Evolutionary conservation across 2,113 vertebrate genomes (phyloP).

Genomic region (Menidia beryllina): DNA sequence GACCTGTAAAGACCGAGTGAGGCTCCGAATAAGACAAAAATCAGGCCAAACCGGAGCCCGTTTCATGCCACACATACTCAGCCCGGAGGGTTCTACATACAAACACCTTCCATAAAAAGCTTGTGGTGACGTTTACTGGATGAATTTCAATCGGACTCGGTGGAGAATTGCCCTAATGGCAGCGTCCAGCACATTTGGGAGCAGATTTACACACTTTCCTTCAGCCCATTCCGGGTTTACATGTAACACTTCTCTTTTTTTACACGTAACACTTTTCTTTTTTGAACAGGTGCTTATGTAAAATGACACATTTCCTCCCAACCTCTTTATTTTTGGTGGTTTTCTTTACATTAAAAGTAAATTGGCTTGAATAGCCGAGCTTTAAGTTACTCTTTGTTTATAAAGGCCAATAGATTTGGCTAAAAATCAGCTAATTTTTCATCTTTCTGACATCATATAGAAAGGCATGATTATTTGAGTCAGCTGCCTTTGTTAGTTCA

Average conservation of each 20-base stretch:
- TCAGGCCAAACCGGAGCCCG: conserved; percentile 21
- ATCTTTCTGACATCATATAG: not conserved
- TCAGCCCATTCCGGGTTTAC: no score
- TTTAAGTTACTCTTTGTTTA: not conserved
- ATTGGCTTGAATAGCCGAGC: not conserved
- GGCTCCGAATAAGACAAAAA: conserved; percentile 51
- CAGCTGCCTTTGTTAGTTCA: conserved; percentile 21
- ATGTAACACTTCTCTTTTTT: no score
- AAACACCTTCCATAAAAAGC: conserved; percentile 13
- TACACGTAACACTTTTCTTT: no score
- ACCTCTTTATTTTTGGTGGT: conserved; percentile 23
- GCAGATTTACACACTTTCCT: no score
- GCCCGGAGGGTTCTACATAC: conserved; percentile 47
- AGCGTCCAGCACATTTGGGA: no score
- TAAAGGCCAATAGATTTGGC: conserved; percentile 16
- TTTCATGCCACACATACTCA: conserved; percentile 49
- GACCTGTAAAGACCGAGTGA: conserved; percentile 1
- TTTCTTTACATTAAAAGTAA: conserved; percentile 2
- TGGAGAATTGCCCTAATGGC: no score
- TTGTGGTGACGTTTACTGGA: no score
- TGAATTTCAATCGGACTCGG: no score
- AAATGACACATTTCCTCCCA: no score
- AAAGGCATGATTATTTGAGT: not conserved
- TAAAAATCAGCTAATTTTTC: not conserved
- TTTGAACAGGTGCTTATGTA: no score